phyloP scores from a whole-genome alignment of 1,140 invertebrate species.

The Drosophila pseudoobscura region DNA sequence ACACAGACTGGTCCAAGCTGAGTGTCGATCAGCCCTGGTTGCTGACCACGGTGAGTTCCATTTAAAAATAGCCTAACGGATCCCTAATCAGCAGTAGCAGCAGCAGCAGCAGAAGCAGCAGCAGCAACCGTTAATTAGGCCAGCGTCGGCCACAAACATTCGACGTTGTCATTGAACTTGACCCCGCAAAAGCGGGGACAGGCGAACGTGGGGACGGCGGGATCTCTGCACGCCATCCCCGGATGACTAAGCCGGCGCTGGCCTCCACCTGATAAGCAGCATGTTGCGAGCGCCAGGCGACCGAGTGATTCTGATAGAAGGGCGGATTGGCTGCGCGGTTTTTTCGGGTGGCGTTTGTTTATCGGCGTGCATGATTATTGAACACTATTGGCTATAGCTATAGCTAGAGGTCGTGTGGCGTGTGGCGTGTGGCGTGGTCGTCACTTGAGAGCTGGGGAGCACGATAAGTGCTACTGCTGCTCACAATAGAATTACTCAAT shows the following conservation, averaged over 20 bases:
- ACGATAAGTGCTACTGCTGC: conserved; percentile 35
- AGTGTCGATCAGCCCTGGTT: conserved; percentile 94
- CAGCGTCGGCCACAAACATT: conserved; percentile 30
- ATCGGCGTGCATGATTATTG: conserved; percentile 26
- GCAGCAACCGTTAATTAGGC: conserved; percentile 31
- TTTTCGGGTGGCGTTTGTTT: conserved; percentile 2
- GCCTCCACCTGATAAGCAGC: conserved; percentile 44
- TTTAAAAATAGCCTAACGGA: conserved; percentile 43
- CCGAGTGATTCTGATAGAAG: conserved; percentile 29
- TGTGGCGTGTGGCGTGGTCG: conserved; percentile 48
- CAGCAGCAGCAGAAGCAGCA: conserved; percentile 10
- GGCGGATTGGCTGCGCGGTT: conserved; percentile 11
- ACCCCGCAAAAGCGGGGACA: conserved; percentile 25
- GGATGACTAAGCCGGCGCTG: conserved; percentile 42
- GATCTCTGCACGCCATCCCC: conserved; percentile 20
- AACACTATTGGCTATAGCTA: background rate
- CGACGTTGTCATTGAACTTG: conserved; percentile 69
- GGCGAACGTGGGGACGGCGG: background rate
- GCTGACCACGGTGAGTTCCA: conserved; percentile 86
- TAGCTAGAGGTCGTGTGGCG: conserved; percentile 43
- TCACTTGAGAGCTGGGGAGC: conserved; percentile 15
- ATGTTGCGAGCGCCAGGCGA: conserved; percentile 19
- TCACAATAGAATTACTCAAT: too few relatives aligned
- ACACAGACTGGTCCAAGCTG: conserved; percentile 92
- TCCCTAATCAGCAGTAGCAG: conserved; percentile 28